A percentile compares a stretch with the other conserved stretches of the same genome.
Conservation (phyloP, 35 echinoderm and acorn worm genomes). For the Eucidaris tribuloides region DNA sequence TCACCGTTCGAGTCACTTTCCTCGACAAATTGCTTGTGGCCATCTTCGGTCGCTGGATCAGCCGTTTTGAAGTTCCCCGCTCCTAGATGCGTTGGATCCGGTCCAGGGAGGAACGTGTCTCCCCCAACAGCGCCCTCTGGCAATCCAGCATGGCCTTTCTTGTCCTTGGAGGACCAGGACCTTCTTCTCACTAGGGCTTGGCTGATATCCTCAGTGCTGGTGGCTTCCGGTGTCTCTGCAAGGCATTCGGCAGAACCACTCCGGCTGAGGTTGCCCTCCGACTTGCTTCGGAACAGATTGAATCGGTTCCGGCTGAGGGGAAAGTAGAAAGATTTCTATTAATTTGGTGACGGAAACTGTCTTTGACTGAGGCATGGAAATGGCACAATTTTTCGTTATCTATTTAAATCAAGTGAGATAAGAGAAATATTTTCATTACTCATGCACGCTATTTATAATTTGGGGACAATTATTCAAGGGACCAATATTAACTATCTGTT, state of each 20-base stretch:
- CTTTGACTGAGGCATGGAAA: too few species aligned
- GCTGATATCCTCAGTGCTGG: slow-evolving; percentile 52
- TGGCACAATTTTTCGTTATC: too few species aligned
- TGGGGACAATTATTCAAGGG: too few species aligned
- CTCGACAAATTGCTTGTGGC: background rate
- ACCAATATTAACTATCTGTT: too few species aligned
- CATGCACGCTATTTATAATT: too few species aligned
- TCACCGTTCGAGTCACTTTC: too few species aligned
- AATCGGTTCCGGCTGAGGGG: slow-evolving; percentile 73
- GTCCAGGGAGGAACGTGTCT: slow-evolving; percentile 15
- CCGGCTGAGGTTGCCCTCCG: slow-evolving; percentile 79
- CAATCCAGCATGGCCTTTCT: background rate
- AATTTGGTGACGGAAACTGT: too few species aligned
- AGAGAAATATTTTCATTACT: too few species aligned
- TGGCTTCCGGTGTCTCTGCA: slow-evolving; percentile 1
- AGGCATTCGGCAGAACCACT: slow-evolving; percentile 64
- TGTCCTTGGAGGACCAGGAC: slow-evolving; percentile 52
- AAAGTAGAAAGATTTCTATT: background rate
- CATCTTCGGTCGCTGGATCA: background rate
- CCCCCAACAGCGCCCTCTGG: slow-evolving; percentile 16
- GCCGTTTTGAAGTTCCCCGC: background rate
- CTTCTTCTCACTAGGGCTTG: slow-evolving; percentile 21
- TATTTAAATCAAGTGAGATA: too few species aligned
- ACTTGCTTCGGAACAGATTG: slow-evolving; percentile 93
- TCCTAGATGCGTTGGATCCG: slow-evolving; percentile 26